Evolutionary conservation across 2,888 invertebrate genomes (phyloP).

Genomic region (Lordiphosa andalusiaca): DNA sequence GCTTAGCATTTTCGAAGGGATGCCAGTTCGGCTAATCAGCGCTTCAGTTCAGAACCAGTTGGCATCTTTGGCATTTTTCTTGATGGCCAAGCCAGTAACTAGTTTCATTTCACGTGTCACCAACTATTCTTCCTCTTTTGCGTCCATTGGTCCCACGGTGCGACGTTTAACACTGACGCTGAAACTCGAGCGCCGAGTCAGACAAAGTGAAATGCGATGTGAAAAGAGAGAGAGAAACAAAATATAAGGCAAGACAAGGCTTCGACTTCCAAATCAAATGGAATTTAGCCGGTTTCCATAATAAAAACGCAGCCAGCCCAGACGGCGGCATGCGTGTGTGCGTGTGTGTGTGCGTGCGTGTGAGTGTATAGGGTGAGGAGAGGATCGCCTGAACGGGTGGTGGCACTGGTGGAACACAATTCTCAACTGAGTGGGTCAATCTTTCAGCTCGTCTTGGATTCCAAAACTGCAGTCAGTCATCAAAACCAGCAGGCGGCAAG

Average conservation of each 20-base stretch:
- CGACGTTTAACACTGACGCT: background rate
- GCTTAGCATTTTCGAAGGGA: too few relatives aligned
- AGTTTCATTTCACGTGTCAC: too few relatives aligned
- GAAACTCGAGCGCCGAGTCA: constrained; percentile 11
- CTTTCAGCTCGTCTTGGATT: constrained; percentile 11
- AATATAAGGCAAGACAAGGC: constrained; percentile 49
- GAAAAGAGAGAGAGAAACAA: constrained; percentile 29
- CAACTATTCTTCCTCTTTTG: background rate
- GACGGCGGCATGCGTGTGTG: constrained; percentile 20
- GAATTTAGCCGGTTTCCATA: constrained; percentile 74
- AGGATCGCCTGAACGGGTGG: background rate
- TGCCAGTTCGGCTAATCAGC: too few relatives aligned
- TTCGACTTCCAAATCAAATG: constrained; percentile 64
- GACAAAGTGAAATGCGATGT: constrained; percentile 50
- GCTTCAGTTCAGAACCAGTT: too few relatives aligned
- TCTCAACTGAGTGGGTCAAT: constrained; percentile 42
- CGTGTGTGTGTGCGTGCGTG: background rate
- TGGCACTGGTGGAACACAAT: constrained; percentile 11
- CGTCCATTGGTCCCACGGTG: constrained; percentile 1
- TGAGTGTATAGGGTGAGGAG: background rate
- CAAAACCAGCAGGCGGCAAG: background rate
- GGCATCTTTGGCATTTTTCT: too few relatives aligned
- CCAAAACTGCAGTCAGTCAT: background rate
- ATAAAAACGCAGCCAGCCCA: constrained; percentile 66
- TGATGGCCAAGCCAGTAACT: too few relatives aligned